Conservation (phyloP, 1,140 invertebrate genomes). For the Drosophila oshimai region DNA sequence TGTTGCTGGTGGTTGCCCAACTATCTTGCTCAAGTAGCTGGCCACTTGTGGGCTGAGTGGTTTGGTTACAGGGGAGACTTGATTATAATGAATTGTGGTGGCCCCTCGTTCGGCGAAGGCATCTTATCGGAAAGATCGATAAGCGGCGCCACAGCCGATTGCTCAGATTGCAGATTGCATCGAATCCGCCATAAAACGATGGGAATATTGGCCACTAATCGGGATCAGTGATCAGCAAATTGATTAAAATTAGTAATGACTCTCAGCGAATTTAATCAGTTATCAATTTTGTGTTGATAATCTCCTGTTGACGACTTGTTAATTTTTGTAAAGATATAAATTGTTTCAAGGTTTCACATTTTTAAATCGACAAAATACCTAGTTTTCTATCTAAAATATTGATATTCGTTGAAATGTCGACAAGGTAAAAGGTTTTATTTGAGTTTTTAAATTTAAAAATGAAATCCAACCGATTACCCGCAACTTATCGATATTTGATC, state of each 20-base stretch:
- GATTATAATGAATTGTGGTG: slow-evolving; percentile 13
- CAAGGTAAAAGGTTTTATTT: too few relatives aligned
- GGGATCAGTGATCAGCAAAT: background rate
- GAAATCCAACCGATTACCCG: too few relatives aligned
- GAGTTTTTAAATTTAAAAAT: too few relatives aligned
- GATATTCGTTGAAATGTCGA: too few relatives aligned
- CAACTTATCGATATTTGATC: background rate
- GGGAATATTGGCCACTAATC: background rate
- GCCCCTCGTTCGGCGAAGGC: slow-evolving; percentile 13
- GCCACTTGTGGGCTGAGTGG: slow-evolving; percentile 3
- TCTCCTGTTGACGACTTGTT: too few relatives aligned
- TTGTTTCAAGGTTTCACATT: too few relatives aligned
- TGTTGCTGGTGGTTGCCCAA: slow-evolving; percentile 9
- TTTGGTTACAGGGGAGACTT: background rate
- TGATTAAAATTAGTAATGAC: background rate
- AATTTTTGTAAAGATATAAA: too few relatives aligned
- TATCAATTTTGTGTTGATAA: too few relatives aligned
- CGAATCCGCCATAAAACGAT: background rate
- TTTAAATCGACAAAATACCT: too few relatives aligned
- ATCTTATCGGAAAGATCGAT: slow-evolving; percentile 30
- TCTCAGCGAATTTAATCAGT: too few relatives aligned
- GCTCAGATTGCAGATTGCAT: slow-evolving; percentile 5
- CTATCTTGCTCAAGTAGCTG: slow-evolving; percentile 20
- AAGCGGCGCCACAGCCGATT: slow-evolving; percentile 8
- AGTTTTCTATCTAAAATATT: too few relatives aligned